Conservation (phyloP, 2,113 vertebrate species). For the Nothocercus julius region DNA sequence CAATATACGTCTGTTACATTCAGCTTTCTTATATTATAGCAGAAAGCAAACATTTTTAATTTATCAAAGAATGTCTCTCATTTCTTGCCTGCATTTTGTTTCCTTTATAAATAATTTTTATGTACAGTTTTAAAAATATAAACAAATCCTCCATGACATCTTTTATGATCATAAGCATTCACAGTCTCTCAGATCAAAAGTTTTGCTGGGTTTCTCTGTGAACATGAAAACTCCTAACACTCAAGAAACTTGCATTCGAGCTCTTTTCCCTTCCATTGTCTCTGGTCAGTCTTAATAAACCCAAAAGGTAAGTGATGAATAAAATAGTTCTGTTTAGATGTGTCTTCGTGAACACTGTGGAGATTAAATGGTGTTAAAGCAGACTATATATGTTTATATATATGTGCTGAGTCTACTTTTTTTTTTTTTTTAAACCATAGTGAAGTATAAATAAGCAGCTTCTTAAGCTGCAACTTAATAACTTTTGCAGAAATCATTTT, state of each 20-base stretch:
- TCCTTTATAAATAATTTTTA: slow-evolving; percentile 68
- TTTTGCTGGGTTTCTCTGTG: slow-evolving; percentile 43
- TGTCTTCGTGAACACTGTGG: neutral
- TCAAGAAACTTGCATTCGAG: neutral
- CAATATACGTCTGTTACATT: slow-evolving; percentile 51
- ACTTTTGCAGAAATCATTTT: neutral
- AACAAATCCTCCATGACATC: slow-evolving; percentile 64
- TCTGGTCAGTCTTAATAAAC: neutral
- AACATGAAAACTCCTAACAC: slow-evolving; percentile 15
- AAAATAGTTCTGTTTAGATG: neutral
- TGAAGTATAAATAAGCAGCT: neutral
- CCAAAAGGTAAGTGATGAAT: neutral
- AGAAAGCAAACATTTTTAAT: slow-evolving; percentile 71
- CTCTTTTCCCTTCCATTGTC: slow-evolving; percentile 8
- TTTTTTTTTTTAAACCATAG: neutral
- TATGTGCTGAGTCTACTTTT: neutral
- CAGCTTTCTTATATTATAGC: slow-evolving; percentile 26
- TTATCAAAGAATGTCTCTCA: slow-evolving; percentile 69
- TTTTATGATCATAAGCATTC: slow-evolving; percentile 50
- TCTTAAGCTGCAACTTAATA: neutral
- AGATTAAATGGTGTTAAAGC: neutral
- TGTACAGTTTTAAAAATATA: slow-evolving; percentile 62
- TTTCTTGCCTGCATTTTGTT: slow-evolving; percentile 67
- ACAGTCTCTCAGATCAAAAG: slow-evolving; percentile 62
- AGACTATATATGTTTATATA: neutral